Percentiles rank a stretch among this genome's conserved stretches.
Conservation (phyloP, 1,140 invertebrate species). For the Gryllus bimaculatus region DNA sequence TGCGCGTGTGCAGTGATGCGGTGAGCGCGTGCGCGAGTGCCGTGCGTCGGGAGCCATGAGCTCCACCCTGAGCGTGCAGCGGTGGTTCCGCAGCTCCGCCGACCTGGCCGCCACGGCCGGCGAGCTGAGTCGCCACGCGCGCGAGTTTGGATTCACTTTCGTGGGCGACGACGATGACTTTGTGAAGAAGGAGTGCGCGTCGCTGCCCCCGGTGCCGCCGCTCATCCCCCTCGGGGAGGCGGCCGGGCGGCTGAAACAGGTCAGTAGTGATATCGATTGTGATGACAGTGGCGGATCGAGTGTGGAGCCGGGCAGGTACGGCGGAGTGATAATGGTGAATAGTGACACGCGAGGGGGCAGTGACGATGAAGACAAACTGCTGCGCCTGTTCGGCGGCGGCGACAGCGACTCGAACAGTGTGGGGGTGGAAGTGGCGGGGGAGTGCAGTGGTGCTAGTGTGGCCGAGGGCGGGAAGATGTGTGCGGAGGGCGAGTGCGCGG, state of each 20-base stretch:
- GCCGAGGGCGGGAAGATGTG: neutral
- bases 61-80: constrained; percentile 14
- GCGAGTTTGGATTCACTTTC: constrained; percentile 19
- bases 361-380: neutral
- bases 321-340: constrained; percentile 20
- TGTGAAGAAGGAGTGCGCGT: constrained; percentile 13
- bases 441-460: constrained; percentile 8
- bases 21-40: constrained; percentile 9
- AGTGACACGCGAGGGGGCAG: neutral
- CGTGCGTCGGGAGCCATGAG: constrained; percentile 13
- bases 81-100: constrained; percentile 11
- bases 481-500: constrained; percentile 19
- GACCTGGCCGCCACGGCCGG: constrained; percentile 4
- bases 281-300: constrained; percentile 2
- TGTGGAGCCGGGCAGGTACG: constrained; percentile 8
- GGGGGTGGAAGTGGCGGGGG: neutral
- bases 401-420: constrained; percentile 16
- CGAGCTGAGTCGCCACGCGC: constrained; percentile 17
- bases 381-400: neutral
- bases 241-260: neutral
- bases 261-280: neutral
- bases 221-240: constrained; percentile 13
- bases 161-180: constrained; percentile 19
- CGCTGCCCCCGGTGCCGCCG: constrained; percentile 6
- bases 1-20: constrained; percentile 9